Evolutionary conservation across 2,888 invertebrate genomes (phyloP), one percentile per base, ranked within the genome.

Genomic region (Yponomeuta cagnagella): DNA sequence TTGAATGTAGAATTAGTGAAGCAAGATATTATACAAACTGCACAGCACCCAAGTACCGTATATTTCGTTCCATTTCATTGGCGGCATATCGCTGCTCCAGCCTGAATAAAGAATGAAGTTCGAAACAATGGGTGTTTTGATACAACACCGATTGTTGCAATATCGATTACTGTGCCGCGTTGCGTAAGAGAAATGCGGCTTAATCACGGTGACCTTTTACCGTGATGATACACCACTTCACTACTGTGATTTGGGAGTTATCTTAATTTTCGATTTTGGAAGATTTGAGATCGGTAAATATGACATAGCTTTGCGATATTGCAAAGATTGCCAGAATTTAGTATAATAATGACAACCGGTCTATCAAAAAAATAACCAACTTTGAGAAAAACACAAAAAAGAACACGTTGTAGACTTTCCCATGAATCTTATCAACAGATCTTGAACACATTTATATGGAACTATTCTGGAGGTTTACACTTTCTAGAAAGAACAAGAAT

Each of bases 91-190:
- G 10, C 37, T 9, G 10, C 48, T 12, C 33, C 48, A 68, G 48
- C n/a, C 15, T 68, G 48, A 43, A 68, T 48, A 68, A 23, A 67
- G 43, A n/a, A 3, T 43, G 8, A 15, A 15, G 43, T 68, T 68
- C 0, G 30, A 43, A 58, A 68, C 68, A 68, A 68, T 48, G 48
- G 68, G 10, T 48, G 68, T 68, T 68, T 68, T 48, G 68, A 68
- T 68, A 30, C 65, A 31, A 65, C 31, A 23, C 68, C 37, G 68
- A 48, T 68, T 68, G 68, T 48, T 23, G 37, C 68, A 68, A 37
- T 48, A 67, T 48, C n/a, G 37, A 65, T 65, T 23, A 68, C 48
- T 68, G 48, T 10, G 48, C 37, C 6, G 33, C 37, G n/a, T 68
- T 68, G 37, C 48, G 68, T 68, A 68, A 68, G 48, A 48, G 68